phyloP scores from a whole-genome alignment of 2,797 vertebrate species.

The Gorsachius magnificus region DNA sequence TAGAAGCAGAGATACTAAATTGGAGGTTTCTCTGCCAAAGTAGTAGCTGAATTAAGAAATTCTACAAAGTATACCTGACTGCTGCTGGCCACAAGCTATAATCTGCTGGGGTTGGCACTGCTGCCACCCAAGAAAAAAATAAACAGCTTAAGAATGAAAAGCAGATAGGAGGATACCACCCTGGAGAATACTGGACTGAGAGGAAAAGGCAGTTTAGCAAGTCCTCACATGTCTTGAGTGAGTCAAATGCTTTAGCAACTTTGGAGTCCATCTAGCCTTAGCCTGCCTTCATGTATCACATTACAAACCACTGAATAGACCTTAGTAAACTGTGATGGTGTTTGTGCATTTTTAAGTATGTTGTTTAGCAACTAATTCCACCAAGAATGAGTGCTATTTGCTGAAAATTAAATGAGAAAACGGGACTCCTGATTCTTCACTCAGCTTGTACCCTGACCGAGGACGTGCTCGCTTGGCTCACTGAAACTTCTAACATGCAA shows the following conservation, averaged over 20 bases:
- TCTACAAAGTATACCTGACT: background rate
- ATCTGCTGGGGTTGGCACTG: background rate
- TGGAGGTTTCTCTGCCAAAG: background rate
- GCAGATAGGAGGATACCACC: background rate
- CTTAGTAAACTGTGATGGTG: background rate
- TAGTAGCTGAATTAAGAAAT: background rate
- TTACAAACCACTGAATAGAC: background rate
- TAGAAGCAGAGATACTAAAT: background rate
- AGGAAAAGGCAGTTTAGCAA: background rate
- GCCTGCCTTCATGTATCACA: background rate
- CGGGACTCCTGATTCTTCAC: background rate
- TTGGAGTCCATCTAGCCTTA: background rate
- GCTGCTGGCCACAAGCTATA: background rate
- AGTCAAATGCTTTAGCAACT: background rate
- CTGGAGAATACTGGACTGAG: background rate
- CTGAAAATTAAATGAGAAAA: background rate
- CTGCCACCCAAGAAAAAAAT: background rate
- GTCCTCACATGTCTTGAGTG: background rate
- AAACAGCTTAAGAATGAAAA: background rate
- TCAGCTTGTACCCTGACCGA: background rate
- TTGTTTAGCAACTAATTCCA: slow-evolving; percentile 10
- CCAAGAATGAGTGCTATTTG: background rate
- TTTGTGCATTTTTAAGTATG: background rate
- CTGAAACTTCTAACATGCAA: background rate
- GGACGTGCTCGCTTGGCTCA: background rate